A percentile compares a stretch with the other conserved stretches of the same genome.
These are phyloP conservation scores for Parnassius mnemosyne DNA, from an alignment of 2,888 invertebrate species.

Conservation along the genomic window DNA sequence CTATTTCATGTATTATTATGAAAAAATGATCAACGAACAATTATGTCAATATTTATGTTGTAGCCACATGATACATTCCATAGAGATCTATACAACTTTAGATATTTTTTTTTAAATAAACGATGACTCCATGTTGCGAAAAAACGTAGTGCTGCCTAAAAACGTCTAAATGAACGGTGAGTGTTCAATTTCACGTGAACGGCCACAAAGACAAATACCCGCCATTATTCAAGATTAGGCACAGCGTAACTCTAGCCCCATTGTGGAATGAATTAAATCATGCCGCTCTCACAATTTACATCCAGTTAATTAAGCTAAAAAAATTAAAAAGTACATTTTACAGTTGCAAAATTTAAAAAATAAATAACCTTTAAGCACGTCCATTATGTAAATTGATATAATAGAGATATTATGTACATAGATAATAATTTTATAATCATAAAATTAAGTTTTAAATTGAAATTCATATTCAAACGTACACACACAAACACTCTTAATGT, in stretches of 20 bases:
- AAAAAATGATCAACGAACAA: too few relatives aligned
- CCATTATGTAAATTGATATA: too few relatives aligned
- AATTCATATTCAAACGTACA: too few relatives aligned
- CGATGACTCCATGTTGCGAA: constrained; percentile 1
- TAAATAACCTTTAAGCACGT: too few relatives aligned
- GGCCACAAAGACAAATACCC: constrained; percentile 54
- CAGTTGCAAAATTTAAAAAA: not conserved
- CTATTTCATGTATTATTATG: too few relatives aligned
- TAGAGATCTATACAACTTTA: too few relatives aligned
- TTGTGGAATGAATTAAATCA: constrained; percentile 36
- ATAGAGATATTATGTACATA: too few relatives aligned
- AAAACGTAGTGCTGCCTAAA: constrained; percentile 18
- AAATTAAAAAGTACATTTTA: constrained; percentile 4
- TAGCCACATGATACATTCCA: too few relatives aligned
- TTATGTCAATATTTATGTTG: too few relatives aligned
- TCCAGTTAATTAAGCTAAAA: constrained; percentile 23
- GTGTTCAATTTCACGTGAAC: constrained; percentile 57
- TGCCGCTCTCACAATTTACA: constrained; percentile 26
- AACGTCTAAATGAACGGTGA: constrained; percentile 44
- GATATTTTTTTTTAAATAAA: not conserved
- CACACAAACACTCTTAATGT: too few relatives aligned
- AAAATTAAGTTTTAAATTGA: too few relatives aligned
- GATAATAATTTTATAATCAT: too few relatives aligned
- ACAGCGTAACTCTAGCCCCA: constrained; percentile 36
- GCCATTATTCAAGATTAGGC: constrained; percentile 65